Evolutionary conservation across 2,113 vertebrate genomes (phyloP), one percentile per base, ranked within the genome.

Genomic region (Atherinomorus stipes): DNA sequence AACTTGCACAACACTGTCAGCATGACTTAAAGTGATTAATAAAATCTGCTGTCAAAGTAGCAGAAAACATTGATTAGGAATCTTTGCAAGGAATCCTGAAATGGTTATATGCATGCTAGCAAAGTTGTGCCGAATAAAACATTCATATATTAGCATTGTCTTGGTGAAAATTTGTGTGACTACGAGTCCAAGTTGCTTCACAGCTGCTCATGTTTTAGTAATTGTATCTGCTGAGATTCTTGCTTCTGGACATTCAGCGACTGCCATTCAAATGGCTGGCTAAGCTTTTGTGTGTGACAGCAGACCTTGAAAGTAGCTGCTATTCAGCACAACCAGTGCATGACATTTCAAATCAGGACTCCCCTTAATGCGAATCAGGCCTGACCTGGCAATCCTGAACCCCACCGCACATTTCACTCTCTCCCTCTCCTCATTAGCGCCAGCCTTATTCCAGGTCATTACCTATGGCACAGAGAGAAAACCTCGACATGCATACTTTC

Each of bases 291-390:
- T 83, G 71, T 64, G 69, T 28, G 71, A 73, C 54, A 73, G 58
- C 64, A 71, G 80, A 85, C 76, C 81, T 51, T 71, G 74, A 69
- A 64, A 74, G 74, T 70, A 69, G 77, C 82, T 53, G 42, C 79
- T 80, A 84, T 91, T 93, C 85, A 92, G 67, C 68, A 75, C 85
- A 90, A 89, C 69, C 85, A 85, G 88, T 80, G 88, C 88, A 77
- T 89, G 90, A 89, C 86, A 72, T 76, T 72, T 78, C 53, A 74
- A 83, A 78, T 78, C 44, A 59, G 64, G 54, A 44, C 74, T 40
- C 49, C 26, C 26, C 23, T 50, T 50, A 73, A 78, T 77, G 47
- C 64, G 76, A 65, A 72, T 42, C 40, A 42, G 40, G 40, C 40
- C 73, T 76, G 76, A 84, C 74, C 83, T 64, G 69, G 63, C 75